These are phyloP conservation scores for Himantopus leucocephalus DNA, from an alignment of 2,113 vertebrate genomes.

Conservation along the genomic window DNA sequence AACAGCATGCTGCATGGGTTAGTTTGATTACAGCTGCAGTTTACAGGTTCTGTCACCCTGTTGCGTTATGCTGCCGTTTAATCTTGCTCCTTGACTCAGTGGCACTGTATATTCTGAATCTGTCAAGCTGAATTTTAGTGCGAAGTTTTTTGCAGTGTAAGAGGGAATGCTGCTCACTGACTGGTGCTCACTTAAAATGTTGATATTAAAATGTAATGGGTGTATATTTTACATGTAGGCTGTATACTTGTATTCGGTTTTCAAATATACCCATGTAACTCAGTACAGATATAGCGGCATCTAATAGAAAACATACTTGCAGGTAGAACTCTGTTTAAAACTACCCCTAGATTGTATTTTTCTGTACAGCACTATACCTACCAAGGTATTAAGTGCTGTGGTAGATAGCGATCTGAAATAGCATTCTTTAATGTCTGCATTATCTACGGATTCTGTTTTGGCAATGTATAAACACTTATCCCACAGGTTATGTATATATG, in stretches of 20 bases:
- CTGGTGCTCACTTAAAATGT: not conserved
- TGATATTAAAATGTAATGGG: not conserved
- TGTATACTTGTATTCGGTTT: not conserved
- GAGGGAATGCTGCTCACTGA: not conserved
- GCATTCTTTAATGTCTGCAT: not conserved
- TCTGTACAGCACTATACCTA: not conserved
- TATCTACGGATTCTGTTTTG: not conserved
- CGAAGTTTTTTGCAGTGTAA: not conserved
- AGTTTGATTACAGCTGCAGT: not conserved
- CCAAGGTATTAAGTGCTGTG: not conserved
- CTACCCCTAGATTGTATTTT: not conserved
- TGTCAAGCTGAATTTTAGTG: no score
- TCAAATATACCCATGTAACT: not conserved
- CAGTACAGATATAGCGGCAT: not conserved
- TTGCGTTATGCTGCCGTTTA: not conserved
- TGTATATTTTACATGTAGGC: fast-evolving
- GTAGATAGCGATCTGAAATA: not conserved
- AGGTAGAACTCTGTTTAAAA: not conserved
- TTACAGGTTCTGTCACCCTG: not conserved
- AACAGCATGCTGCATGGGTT: not conserved
- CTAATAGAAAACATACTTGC: not conserved
- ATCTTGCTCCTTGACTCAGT: not conserved
- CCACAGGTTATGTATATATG: not conserved
- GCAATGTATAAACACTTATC: not conserved
- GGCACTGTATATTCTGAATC: not conserved